Percentiles rank a stretch among this genome's conserved stretches.
phyloP scores from a whole-genome alignment of 2,113 vertebrate species.

The Aix galericulata region DNA sequence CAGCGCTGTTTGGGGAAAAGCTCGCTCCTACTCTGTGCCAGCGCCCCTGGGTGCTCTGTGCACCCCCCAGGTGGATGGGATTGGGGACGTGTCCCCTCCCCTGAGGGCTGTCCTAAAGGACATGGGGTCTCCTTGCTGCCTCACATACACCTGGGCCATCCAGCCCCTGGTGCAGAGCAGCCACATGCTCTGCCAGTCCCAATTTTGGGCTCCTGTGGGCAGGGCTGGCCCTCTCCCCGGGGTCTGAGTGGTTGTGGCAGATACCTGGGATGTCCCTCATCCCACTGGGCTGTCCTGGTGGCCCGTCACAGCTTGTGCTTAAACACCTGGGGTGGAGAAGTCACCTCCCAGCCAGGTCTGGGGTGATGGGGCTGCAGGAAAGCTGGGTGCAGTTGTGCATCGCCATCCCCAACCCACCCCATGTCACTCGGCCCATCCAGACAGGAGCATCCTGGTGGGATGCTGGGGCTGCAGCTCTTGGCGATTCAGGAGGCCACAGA shows the following conservation, averaged over 20 bases:
- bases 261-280: background rate
- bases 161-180: rapidly evolving
- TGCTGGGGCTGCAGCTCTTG: background rate
- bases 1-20: rapidly evolving
- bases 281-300: background rate
- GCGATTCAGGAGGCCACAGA: too few relatives aligned
- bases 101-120: too few relatives aligned
- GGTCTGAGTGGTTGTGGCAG: rapidly evolving
- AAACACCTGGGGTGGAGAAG: background rate
- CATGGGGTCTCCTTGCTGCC: too few relatives aligned
- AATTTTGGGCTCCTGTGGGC: background rate
- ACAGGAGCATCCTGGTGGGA: rapidly evolving
- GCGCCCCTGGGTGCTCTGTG: too few relatives aligned
- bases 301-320: background rate
- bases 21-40: too few relatives aligned
- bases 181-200: rapidly evolving
- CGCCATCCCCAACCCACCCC: background rate
- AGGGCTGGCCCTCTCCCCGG: background rate
- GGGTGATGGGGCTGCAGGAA: background rate
- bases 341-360: rapidly evolving
- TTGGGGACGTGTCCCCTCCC: too few relatives aligned
- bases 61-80: too few relatives aligned
- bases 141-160: background rate
- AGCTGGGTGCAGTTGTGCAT: background rate
- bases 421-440: background rate